These are phyloP conservation scores for Drosophila oshimai DNA, from an alignment of 1,140 invertebrate genomes.

Conservation along the genomic window DNA sequence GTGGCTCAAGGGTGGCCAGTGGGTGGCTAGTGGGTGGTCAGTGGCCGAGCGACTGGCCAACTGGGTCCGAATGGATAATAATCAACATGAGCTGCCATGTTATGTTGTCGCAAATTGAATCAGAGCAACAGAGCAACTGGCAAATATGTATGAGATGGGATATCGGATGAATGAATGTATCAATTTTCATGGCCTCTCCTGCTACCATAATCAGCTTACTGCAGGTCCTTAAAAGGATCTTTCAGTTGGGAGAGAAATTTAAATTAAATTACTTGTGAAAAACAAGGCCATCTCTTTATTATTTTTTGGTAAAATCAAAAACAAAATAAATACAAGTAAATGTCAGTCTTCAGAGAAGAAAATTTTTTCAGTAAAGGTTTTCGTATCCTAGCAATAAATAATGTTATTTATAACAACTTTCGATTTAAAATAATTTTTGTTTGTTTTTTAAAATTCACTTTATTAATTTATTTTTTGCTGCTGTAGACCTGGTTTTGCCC, in stretches of 20 bases:
- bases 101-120: conserved; percentile 78
- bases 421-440: too few relatives aligned
- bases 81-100: conserved; percentile 76
- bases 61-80: conserved; percentile 58
- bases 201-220: conserved; percentile 59
- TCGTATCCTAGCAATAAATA: too few relatives aligned
- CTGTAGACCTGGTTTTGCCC: too few relatives aligned
- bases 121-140: conserved; percentile 36
- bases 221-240: not conserved
- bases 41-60: conserved; percentile 14
- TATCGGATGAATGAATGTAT: conserved; percentile 54
- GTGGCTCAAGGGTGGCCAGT: not conserved
- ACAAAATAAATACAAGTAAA: too few relatives aligned
- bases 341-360: too few relatives aligned
- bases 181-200: conserved; percentile 47
- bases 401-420: too few relatives aligned
- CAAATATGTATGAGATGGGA: conserved; percentile 27
- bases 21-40: not conserved
- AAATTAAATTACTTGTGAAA: too few relatives aligned
- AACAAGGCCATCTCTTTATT: too few relatives aligned
- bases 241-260: not conserved
- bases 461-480: not conserved
- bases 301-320: too few relatives aligned
- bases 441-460: too few relatives aligned
- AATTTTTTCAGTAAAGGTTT: too few relatives aligned